A percentile compares a stretch with the other conserved stretches of the same genome.
phyloP scores from a whole-genome alignment of 2,113 vertebrate genomes.

The Tinamus guttatus region DNA sequence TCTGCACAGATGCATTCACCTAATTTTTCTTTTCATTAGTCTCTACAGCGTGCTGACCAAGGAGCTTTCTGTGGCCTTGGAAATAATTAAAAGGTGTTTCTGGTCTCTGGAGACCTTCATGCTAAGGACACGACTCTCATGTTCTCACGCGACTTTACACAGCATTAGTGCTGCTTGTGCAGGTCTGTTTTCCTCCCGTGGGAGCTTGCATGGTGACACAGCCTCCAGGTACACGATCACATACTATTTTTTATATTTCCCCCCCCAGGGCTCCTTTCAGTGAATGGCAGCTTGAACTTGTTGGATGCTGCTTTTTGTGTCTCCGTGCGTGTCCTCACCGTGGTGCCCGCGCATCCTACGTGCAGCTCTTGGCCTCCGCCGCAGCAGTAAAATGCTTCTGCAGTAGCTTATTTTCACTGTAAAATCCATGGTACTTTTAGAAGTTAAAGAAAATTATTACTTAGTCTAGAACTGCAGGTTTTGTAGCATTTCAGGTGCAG shows the following conservation, averaged over 20 bases:
- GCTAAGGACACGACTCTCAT: background rate
- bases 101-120: background rate
- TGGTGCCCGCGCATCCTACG: rapidly evolving
- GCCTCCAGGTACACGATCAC: background rate
- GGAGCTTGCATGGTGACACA: background rate
- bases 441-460: background rate
- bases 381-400: background rate
- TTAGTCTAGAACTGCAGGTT: background rate
- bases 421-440: background rate
- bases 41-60: background rate
- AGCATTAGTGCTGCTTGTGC: background rate
- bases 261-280: rapidly evolving
- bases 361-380: background rate
- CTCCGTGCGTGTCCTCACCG: rapidly evolving
- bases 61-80: background rate
- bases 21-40: background rate
- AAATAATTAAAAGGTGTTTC: background rate
- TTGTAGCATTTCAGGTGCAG: background rate
- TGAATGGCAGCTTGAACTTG: background rate
- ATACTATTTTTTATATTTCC: background rate
- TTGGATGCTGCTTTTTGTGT: background rate
- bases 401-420: background rate
- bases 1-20: background rate
- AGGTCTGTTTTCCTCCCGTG: background rate
- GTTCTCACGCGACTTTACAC: background rate